Conservation (phyloP, 2,113 vertebrate genomes). For the Podilymbus podiceps region DNA sequence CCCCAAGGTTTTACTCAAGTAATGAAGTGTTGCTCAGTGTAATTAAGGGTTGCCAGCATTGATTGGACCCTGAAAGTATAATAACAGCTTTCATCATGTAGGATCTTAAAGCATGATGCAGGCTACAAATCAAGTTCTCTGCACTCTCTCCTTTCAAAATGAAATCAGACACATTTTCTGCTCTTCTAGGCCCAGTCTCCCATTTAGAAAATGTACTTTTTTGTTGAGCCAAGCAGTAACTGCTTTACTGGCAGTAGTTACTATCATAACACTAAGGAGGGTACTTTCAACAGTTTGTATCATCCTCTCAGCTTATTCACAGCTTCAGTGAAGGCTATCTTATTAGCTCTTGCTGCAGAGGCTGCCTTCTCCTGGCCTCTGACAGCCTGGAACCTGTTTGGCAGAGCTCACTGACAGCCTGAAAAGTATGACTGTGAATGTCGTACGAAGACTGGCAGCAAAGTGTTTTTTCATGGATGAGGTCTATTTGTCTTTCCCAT, state of each 20-base stretch:
- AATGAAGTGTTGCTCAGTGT: background rate
- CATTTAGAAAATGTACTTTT: background rate
- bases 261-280: background rate
- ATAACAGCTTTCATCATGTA: background rate
- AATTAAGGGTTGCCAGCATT: background rate
- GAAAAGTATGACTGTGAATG: background rate
- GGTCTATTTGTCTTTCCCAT: background rate
- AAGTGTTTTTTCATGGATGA: background rate
- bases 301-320: background rate
- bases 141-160: background rate
- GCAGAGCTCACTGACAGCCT: background rate
- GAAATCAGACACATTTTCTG: background rate
- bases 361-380: background rate
- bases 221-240: background rate
- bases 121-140: background rate
- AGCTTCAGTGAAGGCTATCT: background rate
- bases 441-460: background rate
- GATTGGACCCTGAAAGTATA: background rate
- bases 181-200: background rate
- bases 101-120: background rate
- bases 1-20: background rate
- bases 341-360: rapidly evolving
- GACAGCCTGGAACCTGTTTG: background rate
- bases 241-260: background rate
- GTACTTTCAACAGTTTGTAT: background rate